These are phyloP conservation scores for Stictocephala bisonia DNA, from an alignment of 2,888 invertebrate species.

Conservation along the genomic window DNA sequence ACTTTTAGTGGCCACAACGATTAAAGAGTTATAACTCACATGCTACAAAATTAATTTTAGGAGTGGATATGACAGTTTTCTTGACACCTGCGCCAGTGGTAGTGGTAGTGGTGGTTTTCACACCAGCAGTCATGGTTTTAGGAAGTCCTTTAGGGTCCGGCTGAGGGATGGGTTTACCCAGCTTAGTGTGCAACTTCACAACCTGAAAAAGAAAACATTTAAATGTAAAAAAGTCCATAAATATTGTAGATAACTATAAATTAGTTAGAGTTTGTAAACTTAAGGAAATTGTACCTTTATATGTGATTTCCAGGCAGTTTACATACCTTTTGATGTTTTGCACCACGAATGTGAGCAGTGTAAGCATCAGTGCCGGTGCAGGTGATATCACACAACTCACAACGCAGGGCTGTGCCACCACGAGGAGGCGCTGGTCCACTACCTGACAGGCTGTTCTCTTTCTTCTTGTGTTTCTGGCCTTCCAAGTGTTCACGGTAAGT, in stretches of 20 bases:
- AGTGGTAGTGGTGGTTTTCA: slow-evolving; percentile 60
- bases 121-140: slow-evolving; percentile 56
- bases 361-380: slow-evolving; percentile 99
- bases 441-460: slow-evolving; percentile 86
- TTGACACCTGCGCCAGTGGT: slow-evolving; percentile 63
- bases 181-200: slow-evolving; percentile 93
- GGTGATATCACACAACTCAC: slow-evolving; percentile 98
- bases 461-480: slow-evolving; percentile 99
- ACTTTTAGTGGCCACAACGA: not conserved
- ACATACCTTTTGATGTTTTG: slow-evolving; percentile 96
- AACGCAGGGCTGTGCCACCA: slow-evolving; percentile 78
- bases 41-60: slow-evolving; percentile 84
- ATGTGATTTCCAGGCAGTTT: too few relatives aligned
- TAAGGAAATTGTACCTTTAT: too few relatives aligned
- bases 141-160: slow-evolving; percentile 81
- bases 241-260: too few relatives aligned
- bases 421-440: slow-evolving; percentile 70
- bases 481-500: slow-evolving; percentile 97
- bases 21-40: slow-evolving; percentile 41
- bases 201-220: too few relatives aligned
- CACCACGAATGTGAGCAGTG: slow-evolving; percentile 96
- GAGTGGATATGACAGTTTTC: slow-evolving; percentile 71
- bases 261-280: too few relatives aligned
- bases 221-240: too few relatives aligned
- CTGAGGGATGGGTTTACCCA: slow-evolving; percentile 97